A percentile compares a stretch with the other conserved stretches of the same genome.
These are phyloP conservation scores for Linurgus olivaceus DNA, from an alignment of 2,797 vertebrate genomes.

Conservation along the genomic window DNA sequence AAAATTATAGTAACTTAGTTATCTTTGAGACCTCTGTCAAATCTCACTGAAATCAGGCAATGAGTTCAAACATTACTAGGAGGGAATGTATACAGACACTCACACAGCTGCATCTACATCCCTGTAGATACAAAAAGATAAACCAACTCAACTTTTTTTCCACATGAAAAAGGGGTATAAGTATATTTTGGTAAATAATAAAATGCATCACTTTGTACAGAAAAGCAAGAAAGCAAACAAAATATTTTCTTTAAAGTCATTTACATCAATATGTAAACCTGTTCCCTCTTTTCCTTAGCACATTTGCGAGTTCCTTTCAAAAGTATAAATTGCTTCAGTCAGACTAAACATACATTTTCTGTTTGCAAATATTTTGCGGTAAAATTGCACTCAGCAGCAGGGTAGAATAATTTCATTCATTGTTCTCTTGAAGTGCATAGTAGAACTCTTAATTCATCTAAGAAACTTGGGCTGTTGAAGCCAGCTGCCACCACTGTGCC, in stretches of 20 bases:
- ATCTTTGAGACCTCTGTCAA: constrained; percentile 49
- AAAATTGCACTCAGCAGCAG: not conserved
- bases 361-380: not conserved
- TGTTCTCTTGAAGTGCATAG: not conserved
- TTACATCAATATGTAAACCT: not conserved
- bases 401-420: not conserved
- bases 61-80: constrained; percentile 35
- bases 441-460: not conserved
- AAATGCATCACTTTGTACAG: not conserved
- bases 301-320: not conserved
- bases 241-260: not conserved
- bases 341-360: constrained; percentile 13
- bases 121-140: constrained; percentile 26
- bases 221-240: constrained; percentile 4
- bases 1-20: not conserved
- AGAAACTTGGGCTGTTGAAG: not conserved
- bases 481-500: not conserved
- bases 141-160: constrained; percentile 10
- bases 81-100: constrained; percentile 57
- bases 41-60: constrained; percentile 39
- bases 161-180: not conserved
- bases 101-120: constrained; percentile 13
- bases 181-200: not conserved
- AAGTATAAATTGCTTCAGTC: not conserved
- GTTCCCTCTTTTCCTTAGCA: not conserved